Base-by-base conservation (phyloP, 2,113 vertebrate genomes). In the Gila orcuttii region DNA sequence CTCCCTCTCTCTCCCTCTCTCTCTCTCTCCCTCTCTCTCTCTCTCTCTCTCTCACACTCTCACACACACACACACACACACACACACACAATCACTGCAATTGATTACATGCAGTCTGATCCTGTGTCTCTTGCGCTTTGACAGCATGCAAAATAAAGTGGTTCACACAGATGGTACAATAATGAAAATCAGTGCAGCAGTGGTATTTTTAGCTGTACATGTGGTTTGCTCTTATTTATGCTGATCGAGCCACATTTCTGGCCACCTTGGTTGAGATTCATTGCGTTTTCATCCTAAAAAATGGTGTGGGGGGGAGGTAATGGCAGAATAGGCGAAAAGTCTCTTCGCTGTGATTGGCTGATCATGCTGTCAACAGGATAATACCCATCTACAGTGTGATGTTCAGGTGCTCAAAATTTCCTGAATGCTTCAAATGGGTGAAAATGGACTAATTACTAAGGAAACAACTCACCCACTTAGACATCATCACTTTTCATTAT, bases 181-280 rank as follows among this genome's bases (percentile, higher is more conserved):
- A 86, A 88, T 74, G 74, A 86, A 83, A 76, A 25, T 33, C 78
- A 87, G 64, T 69, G 74, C 76, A 83, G 50, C 55, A 47, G 10
- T 25, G 39, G 52, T 60, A 59, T 62, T 84, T 87, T 85, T 62
- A 71, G 84, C 15, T 31, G 12, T 83, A 71, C 82, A 79, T 85
- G 73, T 85, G 71, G 60, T 79, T 83, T 88, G 59, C 36, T 80
- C 25, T 79, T 28, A 79, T 88, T 86, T 83, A 17, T 62, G 52
- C 81, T 71, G 83, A 39, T 15, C 11, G 69, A 82, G 62, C 4
- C 45, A 52, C 45, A 52, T 82, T 69, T 82, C 8, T 64, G 59
- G 36, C 78, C 79, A 66, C n/a, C 60, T 68, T 62, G 13, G 62
- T n/a, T 47, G 28, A 82, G 7, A 50, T 33, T 33, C 6, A 33